Percentiles rank a stretch among this genome's conserved stretches.
Conservation (phyloP, 2,888 invertebrate species). For the Disparrhopalites patrizii region DNA sequence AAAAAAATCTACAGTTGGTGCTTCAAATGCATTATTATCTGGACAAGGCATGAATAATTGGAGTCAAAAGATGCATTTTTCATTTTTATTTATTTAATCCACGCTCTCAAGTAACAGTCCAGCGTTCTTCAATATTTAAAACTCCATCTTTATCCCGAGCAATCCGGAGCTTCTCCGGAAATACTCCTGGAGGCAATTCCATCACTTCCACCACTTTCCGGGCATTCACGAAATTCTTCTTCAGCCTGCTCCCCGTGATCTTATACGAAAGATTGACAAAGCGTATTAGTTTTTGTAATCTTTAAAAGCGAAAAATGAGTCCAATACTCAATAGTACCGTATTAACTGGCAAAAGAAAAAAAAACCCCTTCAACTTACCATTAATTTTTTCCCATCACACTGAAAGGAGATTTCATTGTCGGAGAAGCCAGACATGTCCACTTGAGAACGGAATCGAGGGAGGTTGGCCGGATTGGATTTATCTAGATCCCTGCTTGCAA, state of each 20-base stretch:
- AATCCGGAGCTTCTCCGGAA: constrained; percentile 21
- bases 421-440: constrained; percentile 25
- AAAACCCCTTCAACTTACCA: constrained; percentile 13
- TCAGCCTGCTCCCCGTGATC: constrained; percentile 18
- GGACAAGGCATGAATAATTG: no score
- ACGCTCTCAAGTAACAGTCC: constrained; percentile 1
- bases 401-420: constrained; percentile 26
- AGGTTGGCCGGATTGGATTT: constrained; percentile 15
- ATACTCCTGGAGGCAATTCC: constrained; percentile 21
- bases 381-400: constrained; percentile 19
- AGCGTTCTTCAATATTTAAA: constrained; percentile 11
- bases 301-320: background rate
- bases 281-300: background rate
- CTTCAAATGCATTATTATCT: no score
- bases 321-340: no score
- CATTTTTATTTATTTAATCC: no score
- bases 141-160: constrained; percentile 15
- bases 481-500: background rate
- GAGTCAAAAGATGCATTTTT: background rate
- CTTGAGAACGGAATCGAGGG: constrained; percentile 3
- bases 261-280: background rate
- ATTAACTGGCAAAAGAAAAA: no score
- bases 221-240: constrained; percentile 14
- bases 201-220: constrained; percentile 23
- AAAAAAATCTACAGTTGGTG: no score